Percentiles rank a stretch among this genome's conserved stretches.
These are phyloP conservation scores for Nyctereutes procyonoides DNA, from an alignment of 2,113 vertebrate species.

Conservation along the genomic window DNA sequence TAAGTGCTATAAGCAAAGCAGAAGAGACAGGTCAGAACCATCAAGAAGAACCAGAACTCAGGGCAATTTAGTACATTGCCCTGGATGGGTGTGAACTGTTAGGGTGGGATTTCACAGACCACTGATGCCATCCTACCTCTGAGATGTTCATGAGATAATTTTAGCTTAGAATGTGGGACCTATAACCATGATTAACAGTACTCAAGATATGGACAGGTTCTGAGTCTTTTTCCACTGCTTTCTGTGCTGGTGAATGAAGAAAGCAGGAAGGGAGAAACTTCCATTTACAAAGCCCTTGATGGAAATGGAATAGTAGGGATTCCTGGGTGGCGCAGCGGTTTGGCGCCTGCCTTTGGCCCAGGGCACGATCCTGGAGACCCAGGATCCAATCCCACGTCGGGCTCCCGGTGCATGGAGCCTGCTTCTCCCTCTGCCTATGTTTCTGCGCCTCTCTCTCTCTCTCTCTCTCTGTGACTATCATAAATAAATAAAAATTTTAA, in stretches of 20 bases:
- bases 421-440: too few relatives aligned
- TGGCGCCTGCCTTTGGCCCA: too few relatives aligned
- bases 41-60: neutral
- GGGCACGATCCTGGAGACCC: too few relatives aligned
- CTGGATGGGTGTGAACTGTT: neutral
- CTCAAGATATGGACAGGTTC: neutral
- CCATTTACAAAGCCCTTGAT: neutral
- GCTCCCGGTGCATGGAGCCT: too few relatives aligned
- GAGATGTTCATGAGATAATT: neutral
- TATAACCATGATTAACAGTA: neutral
- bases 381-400: too few relatives aligned
- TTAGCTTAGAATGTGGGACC: neutral
- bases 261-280: neutral
- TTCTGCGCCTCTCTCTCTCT: too few relatives aligned
- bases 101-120: neutral
- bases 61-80: neutral
- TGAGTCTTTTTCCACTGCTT: neutral
- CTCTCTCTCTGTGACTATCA: too few relatives aligned
- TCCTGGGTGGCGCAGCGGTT: too few relatives aligned
- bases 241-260: neutral
- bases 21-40: neutral
- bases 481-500: too few relatives aligned
- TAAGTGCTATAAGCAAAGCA: neutral
- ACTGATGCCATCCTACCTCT: neutral
- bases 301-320: neutral